Evolutionary conservation across 2,113 vertebrate species (phyloP).

Genomic region (Heterochromis multidens): DNA sequence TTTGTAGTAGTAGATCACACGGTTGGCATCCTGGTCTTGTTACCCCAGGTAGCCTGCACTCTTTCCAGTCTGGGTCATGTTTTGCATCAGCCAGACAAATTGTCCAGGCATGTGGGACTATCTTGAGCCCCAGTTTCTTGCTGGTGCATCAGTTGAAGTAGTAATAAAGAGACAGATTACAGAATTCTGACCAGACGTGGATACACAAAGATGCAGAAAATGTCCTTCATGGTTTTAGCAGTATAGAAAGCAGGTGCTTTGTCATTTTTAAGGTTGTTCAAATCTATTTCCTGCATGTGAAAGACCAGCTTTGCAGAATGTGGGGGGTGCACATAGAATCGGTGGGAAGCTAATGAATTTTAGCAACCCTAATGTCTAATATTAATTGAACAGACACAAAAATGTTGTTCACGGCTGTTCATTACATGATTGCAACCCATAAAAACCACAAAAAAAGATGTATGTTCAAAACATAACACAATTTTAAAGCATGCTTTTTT

Average conservation of each 20-base stretch:
- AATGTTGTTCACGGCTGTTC: background rate
- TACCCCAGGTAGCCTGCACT: background rate
- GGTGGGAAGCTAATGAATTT: background rate
- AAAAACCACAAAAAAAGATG: background rate
- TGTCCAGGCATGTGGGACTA: background rate
- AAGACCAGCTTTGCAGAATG: background rate
- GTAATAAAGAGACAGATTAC: background rate
- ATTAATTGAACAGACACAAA: background rate
- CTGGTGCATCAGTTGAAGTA: background rate
- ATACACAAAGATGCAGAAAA: background rate
- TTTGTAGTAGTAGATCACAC: background rate
- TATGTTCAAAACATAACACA: background rate
- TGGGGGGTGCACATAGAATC: background rate
- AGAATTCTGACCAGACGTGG: background rate
- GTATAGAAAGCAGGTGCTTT: background rate
- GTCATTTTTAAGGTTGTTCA: background rate
- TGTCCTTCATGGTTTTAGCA: background rate
- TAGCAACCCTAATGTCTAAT: background rate
- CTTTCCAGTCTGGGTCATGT: conserved; percentile 9
- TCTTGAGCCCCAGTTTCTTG: background rate
- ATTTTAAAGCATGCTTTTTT: background rate
- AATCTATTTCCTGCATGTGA: background rate
- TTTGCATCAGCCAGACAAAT: conserved; percentile 12
- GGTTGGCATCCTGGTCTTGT: background rate
- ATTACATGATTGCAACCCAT: background rate